Conservation (phyloP, 2,113 vertebrate genomes). For the Sus scrofa region DNA sequence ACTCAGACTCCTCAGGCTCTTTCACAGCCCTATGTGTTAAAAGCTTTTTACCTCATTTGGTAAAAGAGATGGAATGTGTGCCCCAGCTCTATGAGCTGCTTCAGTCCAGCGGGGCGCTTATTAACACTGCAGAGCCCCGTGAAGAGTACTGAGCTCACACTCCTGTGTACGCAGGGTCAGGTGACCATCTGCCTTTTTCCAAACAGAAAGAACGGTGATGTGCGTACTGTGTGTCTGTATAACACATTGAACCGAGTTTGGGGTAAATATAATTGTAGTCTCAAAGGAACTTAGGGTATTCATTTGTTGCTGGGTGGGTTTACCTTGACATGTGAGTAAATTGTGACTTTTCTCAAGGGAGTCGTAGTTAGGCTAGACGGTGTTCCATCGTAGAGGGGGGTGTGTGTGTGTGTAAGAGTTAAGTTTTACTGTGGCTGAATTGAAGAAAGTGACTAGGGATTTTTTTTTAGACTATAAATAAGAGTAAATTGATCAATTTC, state of each 20-base stretch:
- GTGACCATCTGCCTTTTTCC: not conserved
- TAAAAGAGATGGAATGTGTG: not conserved
- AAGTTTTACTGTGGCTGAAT: not conserved
- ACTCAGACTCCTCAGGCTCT: not conserved
- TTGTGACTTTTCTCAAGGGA: not conserved
- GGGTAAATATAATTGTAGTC: not conserved
- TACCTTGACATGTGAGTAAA: not conserved
- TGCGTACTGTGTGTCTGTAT: not conserved
- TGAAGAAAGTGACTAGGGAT: not conserved
- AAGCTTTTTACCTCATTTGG: not conserved
- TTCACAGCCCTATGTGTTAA: not conserved
- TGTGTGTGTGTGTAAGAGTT: not conserved
- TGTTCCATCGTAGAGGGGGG: not conserved
- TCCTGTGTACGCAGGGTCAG: not conserved
- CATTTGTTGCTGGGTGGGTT: not conserved
- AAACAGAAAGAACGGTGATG: not conserved
- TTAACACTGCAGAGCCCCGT: not conserved
- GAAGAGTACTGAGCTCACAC: not conserved
- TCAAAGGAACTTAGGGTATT: slow-evolving; percentile 19
- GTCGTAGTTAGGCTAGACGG: not conserved
- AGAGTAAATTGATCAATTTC: not conserved
- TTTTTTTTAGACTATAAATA: not conserved
- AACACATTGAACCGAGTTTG: not conserved
- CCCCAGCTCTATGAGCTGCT: not conserved
- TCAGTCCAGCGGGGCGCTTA: not conserved